Percentiles rank a stretch among this genome's conserved stretches.
phyloP scores from a whole-genome alignment of 2,797 vertebrate species.

The Phalloptychus januarius region DNA sequence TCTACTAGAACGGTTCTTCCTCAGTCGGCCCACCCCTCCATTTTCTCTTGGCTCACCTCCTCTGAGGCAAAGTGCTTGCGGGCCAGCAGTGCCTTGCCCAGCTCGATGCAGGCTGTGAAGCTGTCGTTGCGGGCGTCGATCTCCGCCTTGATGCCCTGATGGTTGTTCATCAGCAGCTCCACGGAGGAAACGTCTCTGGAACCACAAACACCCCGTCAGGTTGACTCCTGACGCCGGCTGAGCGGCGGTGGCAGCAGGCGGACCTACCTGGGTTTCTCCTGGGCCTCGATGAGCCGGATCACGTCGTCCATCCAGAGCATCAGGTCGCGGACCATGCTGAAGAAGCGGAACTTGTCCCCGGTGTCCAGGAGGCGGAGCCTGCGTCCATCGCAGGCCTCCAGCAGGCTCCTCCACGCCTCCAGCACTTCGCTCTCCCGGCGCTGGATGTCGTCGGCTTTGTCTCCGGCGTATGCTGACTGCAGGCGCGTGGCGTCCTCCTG shows the following conservation, averaged over 20 bases:
- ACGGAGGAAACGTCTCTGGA: slow-evolving; percentile 93
- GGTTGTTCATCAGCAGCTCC: slow-evolving; percentile 98
- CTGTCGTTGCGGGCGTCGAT: slow-evolving; percentile 97
- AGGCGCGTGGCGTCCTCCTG: slow-evolving; percentile 94
- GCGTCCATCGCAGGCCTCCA: slow-evolving; percentile 91
- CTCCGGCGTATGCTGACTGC: slow-evolving; percentile 93
- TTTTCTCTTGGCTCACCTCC: slow-evolving; percentile 81
- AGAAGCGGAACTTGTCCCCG: slow-evolving; percentile 97
- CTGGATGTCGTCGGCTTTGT: slow-evolving; percentile 97
- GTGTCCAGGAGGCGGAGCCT: slow-evolving; percentile 86
- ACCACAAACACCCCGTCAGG: neutral
- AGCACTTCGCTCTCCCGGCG: slow-evolving; percentile 90
- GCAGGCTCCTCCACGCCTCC: slow-evolving; percentile 89
- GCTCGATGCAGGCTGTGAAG: slow-evolving; percentile 94
- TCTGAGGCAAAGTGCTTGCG: slow-evolving; percentile 94
- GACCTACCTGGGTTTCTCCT: slow-evolving; percentile 92
- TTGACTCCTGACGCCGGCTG: rapidly evolving
- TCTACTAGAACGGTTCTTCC: neutral
- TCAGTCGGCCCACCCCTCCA: neutral
- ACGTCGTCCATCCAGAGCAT: slow-evolving; percentile 99
- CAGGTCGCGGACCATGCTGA: slow-evolving; percentile 95
- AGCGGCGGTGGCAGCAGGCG: rapidly evolving
- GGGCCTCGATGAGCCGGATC: slow-evolving; percentile 94
- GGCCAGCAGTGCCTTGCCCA: slow-evolving; percentile 93
- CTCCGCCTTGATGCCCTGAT: slow-evolving; percentile 97